Evolutionary conservation across 1,140 invertebrate genomes (phyloP).

Genomic region (Hypsibius dujardini): DNA sequence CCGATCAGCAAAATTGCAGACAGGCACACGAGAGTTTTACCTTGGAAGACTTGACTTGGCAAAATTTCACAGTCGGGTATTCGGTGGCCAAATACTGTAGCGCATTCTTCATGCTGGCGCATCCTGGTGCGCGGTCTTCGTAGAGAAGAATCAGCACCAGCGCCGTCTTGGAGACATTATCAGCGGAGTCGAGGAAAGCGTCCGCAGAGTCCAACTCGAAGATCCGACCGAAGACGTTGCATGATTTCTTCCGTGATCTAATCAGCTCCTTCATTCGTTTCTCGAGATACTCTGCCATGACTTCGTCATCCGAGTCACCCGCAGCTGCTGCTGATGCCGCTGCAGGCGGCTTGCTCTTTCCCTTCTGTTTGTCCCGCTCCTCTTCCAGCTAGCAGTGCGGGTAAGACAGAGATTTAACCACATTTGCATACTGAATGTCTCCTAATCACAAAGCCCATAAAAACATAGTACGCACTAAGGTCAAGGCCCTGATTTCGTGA

Average conservation of each 20-base stretch:
- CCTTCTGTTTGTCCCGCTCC: constrained; percentile 52
- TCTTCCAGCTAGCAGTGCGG: constrained; percentile 45
- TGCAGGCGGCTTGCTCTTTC: constrained; percentile 41
- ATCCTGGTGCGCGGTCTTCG: constrained; percentile 49
- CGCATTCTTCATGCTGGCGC: constrained; percentile 67
- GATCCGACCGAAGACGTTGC: constrained; percentile 42
- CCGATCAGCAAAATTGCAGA: neutral
- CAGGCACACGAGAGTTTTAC: constrained; percentile 29
- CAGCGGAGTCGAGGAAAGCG: constrained; percentile 66
- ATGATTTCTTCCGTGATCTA: constrained; percentile 43
- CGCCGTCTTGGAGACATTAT: constrained; percentile 65
- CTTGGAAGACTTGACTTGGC: constrained; percentile 51
- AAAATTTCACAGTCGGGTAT: constrained; percentile 77
- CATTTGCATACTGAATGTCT: no score
- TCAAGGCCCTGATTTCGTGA: constrained; percentile 4
- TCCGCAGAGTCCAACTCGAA: constrained; percentile 45
- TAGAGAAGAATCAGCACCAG: constrained; percentile 78
- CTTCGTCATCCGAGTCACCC: constrained; percentile 49
- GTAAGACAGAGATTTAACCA: no score
- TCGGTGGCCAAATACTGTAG: constrained; percentile 55
- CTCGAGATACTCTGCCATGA: constrained; percentile 68
- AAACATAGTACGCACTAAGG: constrained; percentile 3
- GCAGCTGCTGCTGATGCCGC: constrained; percentile 60
- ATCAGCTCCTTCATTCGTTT: constrained; percentile 80
- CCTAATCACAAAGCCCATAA: no score